Base-by-base conservation (phyloP, 2,888 invertebrate genomes). In the Dolomedes plantarius region DNA sequence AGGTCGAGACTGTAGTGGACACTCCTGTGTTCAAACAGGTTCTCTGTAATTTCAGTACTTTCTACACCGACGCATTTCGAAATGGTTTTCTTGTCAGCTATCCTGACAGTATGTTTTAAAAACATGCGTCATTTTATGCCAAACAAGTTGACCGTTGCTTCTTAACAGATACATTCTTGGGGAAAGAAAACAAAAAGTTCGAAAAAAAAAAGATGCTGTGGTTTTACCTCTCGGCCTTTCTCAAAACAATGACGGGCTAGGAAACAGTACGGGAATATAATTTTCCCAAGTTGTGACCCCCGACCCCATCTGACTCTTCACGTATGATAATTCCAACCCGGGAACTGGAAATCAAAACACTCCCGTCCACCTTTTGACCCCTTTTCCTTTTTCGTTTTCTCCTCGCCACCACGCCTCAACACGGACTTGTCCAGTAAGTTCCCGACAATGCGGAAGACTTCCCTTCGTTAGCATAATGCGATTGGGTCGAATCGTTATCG, bases 371-470 rank as follows among this genome's bases (percentile, higher is more conserved):
- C 41, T 46, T 46, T 46, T 16, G 41, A 46, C 41, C 41, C 16
- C 16, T 46, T 13, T 46, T n/a, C 16, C n/a, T 11, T 46, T 46
- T 16, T n/a, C n/a, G n/a, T n/a, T 9, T 16, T 2, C 16, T 13
- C 16, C 41, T 2, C 16, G 13, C 16, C 41, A 46, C 41, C 41
- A 46, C 41, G 41, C 41, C 41, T 46, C 16, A 46, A 46, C 41
- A 46, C 41, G 41, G 41, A 46, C 9, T 16, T 46, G 41, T 46
- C 41, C 41, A 46, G 41, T 46, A 16, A 16, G 41, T 46, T 46
- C 16, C n/a, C 41, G 41, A 46, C 41, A 46, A 46, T 46, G 41
- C 41, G 41, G 41, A 46, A 46, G 41, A 46, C 41, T 46, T 46
- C 2, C 41, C 16, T 46, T 46, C 16, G 16, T 46, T 46, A 46